Percentiles rank a stretch among this genome's conserved stretches.
Evolutionary conservation across 2,888 invertebrate species (phyloP).

Genomic region (Hydrotaea diabolus): DNA sequence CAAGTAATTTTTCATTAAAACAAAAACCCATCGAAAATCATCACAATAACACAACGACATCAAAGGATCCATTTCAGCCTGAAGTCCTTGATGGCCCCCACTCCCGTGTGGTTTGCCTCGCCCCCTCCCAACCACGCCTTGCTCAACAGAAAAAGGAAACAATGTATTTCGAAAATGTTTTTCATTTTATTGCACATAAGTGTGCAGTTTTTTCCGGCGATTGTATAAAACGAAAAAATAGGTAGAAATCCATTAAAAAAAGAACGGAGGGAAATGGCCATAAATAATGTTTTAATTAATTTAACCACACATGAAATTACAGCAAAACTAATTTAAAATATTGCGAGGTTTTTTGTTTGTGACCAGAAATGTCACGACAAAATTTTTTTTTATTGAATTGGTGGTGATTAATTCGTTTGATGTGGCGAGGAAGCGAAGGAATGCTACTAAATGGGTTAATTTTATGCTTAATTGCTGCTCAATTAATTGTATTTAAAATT

Average conservation of each 20-base stretch:
- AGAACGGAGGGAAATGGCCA: not conserved
- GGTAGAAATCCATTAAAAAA: not conserved
- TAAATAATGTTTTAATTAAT: constrained; percentile 67
- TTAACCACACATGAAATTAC: constrained; percentile 64
- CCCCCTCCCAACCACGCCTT: too few species aligned
- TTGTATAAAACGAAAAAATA: not conserved
- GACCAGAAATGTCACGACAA: too few species aligned
- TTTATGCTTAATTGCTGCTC: constrained; percentile 41
- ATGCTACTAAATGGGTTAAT: constrained; percentile 63
- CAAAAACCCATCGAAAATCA: constrained; percentile 9
- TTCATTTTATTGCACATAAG: constrained; percentile 2
- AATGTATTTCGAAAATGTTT: not conserved
- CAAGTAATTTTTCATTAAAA: constrained; percentile 19
- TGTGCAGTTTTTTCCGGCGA: not conserved
- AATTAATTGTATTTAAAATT: constrained; percentile 22
- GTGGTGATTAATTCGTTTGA: not conserved
- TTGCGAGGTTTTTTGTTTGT: not conserved
- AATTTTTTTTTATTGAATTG: not conserved
- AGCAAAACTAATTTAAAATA: constrained; percentile 61
- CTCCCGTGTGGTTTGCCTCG: not conserved
- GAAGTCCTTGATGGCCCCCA: not conserved
- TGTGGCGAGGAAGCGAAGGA: not conserved
- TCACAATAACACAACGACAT: not conserved
- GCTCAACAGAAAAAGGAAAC: not conserved
- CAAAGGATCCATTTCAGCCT: not conserved